Evolutionary conservation across 2,113 vertebrate genomes (phyloP), one percentile per base, ranked within the genome.

Genomic region (Sitta europaea): DNA sequence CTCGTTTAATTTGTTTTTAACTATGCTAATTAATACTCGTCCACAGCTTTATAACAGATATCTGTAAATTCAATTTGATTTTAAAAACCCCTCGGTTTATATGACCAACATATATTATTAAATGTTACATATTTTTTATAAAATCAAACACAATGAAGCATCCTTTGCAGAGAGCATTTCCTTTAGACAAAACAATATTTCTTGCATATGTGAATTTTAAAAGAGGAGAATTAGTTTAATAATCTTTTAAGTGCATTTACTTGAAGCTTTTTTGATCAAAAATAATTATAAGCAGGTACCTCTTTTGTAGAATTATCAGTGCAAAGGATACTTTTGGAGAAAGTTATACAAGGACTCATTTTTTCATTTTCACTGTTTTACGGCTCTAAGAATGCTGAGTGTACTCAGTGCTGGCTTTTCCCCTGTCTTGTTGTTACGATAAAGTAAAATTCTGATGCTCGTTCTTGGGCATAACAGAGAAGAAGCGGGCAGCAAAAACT

Each of bases 381-480:
- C 38, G 67, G 80, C 58, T 86, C 42, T 73, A 58, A 71, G 67
- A 75, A 83, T 92, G 71, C 92, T 5, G 5, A 71, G 62, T 40
- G 23, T 85, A 86, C 55, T 70, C 51, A 74, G 45, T 42, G 57
- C 25, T 65, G 72, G 85, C 53, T 71, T 95, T 86, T 86, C 87
- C 92, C 88, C 72, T 95, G 58, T 78, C 70, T 94, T 93, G 31
- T 31, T 85, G 43, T 86, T 65, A 40, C 4, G 62, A 54, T 79
- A 61, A 95, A 88, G 62, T 89, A 89, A 92, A 97, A 96, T 94
- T 80, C 87, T 92, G 88, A 85, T 77, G 86, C 42, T 86, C 89
- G 67, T 20, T 40, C 57, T 72, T 71, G 33, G 33, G 36, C 70
- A 51, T 83, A 72, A 94, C 3, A 0, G 75, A 96, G 88, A 83